Evolutionary conservation across 2,888 invertebrate genomes (phyloP).

Genomic region (Autographa gamma): DNA sequence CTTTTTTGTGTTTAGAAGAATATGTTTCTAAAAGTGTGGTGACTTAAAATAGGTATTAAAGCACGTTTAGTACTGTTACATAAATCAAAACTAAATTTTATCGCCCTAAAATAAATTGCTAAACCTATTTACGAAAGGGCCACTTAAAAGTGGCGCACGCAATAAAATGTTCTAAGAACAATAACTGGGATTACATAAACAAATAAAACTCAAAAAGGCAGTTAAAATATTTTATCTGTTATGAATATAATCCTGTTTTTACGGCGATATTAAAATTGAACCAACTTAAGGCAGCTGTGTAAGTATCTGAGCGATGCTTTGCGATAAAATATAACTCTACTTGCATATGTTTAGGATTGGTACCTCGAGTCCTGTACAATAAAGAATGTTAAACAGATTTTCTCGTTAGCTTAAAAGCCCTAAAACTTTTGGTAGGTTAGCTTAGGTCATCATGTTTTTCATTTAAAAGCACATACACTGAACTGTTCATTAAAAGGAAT

Average conservation of each 20-base stretch:
- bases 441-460: too few relatives aligned
- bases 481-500: too few relatives aligned
- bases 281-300: constrained; percentile 55
- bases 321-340: background rate
- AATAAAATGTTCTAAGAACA: constrained; percentile 79
- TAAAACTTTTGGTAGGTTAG: too few relatives aligned
- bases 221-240: constrained; percentile 87
- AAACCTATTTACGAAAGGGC: constrained; percentile 42
- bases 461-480: too few relatives aligned
- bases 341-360: background rate
- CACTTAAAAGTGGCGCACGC: constrained; percentile 62
- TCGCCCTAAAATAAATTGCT: background rate
- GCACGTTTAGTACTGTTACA: background rate
- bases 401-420: too few relatives aligned
- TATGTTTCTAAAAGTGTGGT: too few relatives aligned
- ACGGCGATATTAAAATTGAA: constrained; percentile 80
- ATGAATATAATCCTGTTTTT: constrained; percentile 86
- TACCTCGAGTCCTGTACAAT: background rate
- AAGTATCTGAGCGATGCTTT: constrained; percentile 13
- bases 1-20: too few relatives aligned
- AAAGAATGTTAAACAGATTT: too few relatives aligned
- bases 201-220: constrained; percentile 81
- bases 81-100: background rate
- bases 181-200: constrained; percentile 84
- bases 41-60: too few relatives aligned